Evolutionary conservation across 2,797 vertebrate species (phyloP).

Genomic region (Chanos chanos): DNA sequence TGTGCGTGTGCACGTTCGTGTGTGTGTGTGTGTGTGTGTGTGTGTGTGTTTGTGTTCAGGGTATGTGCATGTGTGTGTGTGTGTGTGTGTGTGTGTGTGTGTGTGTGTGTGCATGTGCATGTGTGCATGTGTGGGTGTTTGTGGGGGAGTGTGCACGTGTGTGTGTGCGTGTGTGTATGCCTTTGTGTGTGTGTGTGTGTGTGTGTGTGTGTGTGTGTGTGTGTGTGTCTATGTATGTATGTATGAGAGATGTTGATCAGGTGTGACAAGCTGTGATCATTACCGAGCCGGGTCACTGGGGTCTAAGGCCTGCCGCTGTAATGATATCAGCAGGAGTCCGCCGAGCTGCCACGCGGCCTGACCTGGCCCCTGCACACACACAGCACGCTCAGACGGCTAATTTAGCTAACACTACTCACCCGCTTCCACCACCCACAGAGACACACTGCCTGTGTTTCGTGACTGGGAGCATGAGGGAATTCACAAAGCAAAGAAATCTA

Average conservation of each 20-base stretch:
- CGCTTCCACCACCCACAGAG: slow-evolving; percentile 1
- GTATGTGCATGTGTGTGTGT: too few relatives aligned
- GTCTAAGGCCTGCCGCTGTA: slow-evolving; percentile 32
- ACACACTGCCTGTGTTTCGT: slow-evolving; percentile 5
- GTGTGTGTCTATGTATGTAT: slow-evolving; percentile 28
- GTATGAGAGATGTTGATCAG: slow-evolving; percentile 41
- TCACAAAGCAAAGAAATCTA: too few relatives aligned
- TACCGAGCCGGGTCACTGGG: slow-evolving; percentile 35
- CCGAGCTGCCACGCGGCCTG: not conserved
- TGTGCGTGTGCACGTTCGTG: too few relatives aligned
- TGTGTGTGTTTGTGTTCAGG: too few relatives aligned
- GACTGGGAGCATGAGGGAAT: slow-evolving; percentile 14
- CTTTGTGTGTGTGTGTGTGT: slow-evolving; percentile 20
- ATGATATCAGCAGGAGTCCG: slow-evolving; percentile 36
- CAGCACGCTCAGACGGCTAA: not conserved
- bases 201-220: slow-evolving; percentile 27
- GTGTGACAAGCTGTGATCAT: slow-evolving; percentile 45
- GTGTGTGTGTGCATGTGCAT: not conserved
- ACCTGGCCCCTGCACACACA: slow-evolving; percentile 2
- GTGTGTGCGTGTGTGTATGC: slow-evolving; percentile 20
- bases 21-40: too few relatives aligned
- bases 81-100: not conserved
- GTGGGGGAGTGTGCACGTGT: not conserved
- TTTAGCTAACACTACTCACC: slow-evolving; percentile 24
- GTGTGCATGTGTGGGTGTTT: not conserved